A percentile compares a stretch with the other conserved stretches of the same genome.
Conservation (phyloP, 2,797 vertebrate genomes). For the Enteromius paludinosus region DNA sequence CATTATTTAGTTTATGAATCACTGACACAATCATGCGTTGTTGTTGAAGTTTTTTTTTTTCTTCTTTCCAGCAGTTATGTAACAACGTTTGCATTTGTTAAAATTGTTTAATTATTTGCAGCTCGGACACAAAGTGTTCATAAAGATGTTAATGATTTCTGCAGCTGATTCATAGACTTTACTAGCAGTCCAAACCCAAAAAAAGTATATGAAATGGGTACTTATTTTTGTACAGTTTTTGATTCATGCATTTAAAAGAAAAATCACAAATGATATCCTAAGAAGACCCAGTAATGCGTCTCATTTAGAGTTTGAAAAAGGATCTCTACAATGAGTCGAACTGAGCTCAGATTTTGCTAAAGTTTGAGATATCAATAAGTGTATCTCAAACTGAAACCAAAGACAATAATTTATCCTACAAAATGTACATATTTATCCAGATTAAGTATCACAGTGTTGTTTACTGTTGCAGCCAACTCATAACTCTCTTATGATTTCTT, state of each 20-base stretch:
- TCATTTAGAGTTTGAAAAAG: background rate
- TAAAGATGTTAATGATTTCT: background rate
- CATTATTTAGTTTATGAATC: background rate
- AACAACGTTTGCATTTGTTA: constrained; percentile 1
- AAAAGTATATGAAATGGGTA: background rate
- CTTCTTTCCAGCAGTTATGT: background rate
- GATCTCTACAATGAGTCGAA: background rate
- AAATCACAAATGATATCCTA: background rate
- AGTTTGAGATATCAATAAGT: no score
- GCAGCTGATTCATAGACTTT: background rate
- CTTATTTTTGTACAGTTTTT: background rate
- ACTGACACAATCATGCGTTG: background rate
- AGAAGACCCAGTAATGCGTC: background rate
- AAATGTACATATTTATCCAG: background rate
- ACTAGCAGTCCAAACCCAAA: background rate
- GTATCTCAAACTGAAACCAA: background rate
- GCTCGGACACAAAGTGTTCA: constrained; percentile 3
- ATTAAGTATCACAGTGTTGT: no score
- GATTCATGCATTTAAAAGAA: background rate
- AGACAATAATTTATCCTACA: background rate
- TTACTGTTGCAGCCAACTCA: no score
- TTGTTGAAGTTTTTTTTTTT: background rate
- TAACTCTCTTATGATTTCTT: background rate
- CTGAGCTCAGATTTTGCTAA: background rate
- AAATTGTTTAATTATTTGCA: background rate